These are phyloP conservation scores for Petaurus breviceps DNA, from an alignment of 2,113 vertebrate genomes.

Conservation along the genomic window DNA sequence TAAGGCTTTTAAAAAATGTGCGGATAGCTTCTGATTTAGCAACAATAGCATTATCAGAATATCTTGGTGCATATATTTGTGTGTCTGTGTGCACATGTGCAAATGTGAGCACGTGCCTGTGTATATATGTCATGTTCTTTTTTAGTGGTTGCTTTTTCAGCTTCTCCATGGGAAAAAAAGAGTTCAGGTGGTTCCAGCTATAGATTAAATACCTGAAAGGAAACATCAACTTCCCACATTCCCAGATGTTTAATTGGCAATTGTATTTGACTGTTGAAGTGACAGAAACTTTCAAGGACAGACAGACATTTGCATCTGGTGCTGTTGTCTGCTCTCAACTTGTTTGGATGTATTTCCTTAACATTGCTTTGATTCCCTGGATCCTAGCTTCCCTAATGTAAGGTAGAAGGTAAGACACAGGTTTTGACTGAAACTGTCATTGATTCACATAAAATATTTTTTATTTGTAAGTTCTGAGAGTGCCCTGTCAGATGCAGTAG, in stretches of 20 bases:
- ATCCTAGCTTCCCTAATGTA: neutral
- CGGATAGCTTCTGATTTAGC: neutral
- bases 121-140: neutral
- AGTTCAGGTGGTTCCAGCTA: neutral
- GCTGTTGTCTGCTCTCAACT: conserved; percentile 17
- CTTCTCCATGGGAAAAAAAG: neutral
- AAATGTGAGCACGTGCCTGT: neutral
- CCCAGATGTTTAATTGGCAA: neutral
- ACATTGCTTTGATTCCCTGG: neutral
- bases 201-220: neutral
- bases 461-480: neutral
- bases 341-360: conserved; percentile 2
- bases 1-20: neutral
- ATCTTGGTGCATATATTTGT: neutral
- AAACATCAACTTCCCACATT: neutral
- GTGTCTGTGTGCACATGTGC: neutral
- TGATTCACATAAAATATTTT: conserved; percentile 47
- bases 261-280: neutral
- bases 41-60: neutral
- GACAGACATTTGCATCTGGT: neutral
- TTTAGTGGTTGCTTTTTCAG: neutral
- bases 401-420: neutral
- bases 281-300: neutral
- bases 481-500: neutral
- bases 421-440: conserved; percentile 34